Percentiles rank a stretch among this genome's conserved stretches.
phyloP scores from a whole-genome alignment of 2,888 invertebrate species.

The Melangyna quadrimaculata region DNA sequence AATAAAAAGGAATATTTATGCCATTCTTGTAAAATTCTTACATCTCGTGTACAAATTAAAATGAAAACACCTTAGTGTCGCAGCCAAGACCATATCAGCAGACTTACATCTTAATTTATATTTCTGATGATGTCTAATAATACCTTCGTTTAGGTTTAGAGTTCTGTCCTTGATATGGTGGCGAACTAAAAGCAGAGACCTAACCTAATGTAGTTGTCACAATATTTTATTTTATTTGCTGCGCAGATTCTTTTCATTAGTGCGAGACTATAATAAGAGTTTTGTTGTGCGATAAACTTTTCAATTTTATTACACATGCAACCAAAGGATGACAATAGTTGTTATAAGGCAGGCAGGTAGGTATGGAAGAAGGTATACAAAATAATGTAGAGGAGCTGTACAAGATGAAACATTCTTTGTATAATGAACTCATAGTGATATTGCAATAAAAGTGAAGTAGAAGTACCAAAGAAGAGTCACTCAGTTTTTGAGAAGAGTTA shows the following conservation, averaged over 20 bases:
- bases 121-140: slow-evolving; percentile 24
- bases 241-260: slow-evolving; percentile 17
- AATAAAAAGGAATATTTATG: slow-evolving; percentile 32
- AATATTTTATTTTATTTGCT: slow-evolving; percentile 34
- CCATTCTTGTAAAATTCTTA: slow-evolving; percentile 21
- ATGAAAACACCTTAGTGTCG: slow-evolving; percentile 32
- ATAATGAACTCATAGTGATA: neutral
- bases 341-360: neutral
- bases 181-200: no score
- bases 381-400: neutral
- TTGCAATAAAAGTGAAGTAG: neutral
- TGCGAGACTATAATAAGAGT: slow-evolving; percentile 25
- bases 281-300: slow-evolving; percentile 9
- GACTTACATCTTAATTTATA: slow-evolving; percentile 47
- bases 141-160: neutral
- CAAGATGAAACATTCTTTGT: neutral
- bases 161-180: neutral
- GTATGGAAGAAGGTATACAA: neutral
- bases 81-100: neutral
- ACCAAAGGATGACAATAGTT: slow-evolving; percentile 6
- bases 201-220: slow-evolving; percentile 26
- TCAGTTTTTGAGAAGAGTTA: neutral
- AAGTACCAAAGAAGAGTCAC: neutral
- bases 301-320: slow-evolving; percentile 26
- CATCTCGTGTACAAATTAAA: slow-evolving; percentile 41